Evolutionary conservation across 2,797 vertebrate genomes (phyloP).

Genomic region (Salmo trutta): DNA sequence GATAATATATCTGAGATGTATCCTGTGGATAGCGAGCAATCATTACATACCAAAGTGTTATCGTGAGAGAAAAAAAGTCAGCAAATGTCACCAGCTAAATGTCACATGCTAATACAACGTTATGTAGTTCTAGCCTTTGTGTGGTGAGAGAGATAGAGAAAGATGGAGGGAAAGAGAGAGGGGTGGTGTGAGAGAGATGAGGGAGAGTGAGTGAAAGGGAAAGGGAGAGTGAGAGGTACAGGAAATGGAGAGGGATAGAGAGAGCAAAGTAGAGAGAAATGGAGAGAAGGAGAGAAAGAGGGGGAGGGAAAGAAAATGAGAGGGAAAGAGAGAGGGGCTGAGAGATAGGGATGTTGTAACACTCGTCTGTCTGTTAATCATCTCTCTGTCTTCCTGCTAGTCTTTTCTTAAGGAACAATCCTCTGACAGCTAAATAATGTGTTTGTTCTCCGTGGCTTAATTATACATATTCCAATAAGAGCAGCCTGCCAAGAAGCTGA

Average conservation of each 20-base stretch:
- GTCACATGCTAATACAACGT: background rate
- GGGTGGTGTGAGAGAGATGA: background rate
- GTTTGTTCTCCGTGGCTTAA: slow-evolving; percentile 51
- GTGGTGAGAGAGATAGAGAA: background rate
- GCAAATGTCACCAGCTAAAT: background rate
- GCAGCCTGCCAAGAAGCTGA: slow-evolving; percentile 43
- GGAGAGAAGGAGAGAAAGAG: background rate
- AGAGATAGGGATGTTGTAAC: background rate
- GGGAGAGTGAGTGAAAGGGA: background rate
- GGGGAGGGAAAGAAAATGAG: background rate
- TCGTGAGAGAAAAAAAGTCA: background rate
- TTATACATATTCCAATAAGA: slow-evolving; percentile 52
- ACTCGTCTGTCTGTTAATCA: slow-evolving; percentile 5
- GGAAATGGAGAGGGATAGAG: background rate
- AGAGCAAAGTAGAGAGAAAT: background rate
- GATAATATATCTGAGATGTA: background rate
- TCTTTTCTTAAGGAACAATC: slow-evolving; percentile 30
- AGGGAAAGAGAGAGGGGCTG: background rate
- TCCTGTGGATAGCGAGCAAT: background rate
- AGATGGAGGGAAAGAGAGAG: background rate
- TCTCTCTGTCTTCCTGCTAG: background rate
- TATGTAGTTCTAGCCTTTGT: background rate
- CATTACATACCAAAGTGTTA: background rate
- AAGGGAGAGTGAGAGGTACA: background rate
- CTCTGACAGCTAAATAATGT: slow-evolving; percentile 53